Base-by-base conservation (phyloP, 2,797 vertebrate species). In the Ctenopoma kingsleyae region DNA sequence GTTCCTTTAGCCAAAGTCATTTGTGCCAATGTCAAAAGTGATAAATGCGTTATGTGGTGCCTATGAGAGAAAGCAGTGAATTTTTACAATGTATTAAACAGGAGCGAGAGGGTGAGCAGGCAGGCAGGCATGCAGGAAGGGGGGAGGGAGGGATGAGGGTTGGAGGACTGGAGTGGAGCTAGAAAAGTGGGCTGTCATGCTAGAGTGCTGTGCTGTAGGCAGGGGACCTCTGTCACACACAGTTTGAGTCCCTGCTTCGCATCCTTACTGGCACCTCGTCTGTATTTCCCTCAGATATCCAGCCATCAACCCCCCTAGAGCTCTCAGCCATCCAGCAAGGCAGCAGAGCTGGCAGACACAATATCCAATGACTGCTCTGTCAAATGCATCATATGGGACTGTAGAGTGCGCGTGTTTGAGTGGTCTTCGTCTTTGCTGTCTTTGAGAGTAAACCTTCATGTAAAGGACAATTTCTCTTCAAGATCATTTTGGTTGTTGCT, bases 41-140 rank as follows among this genome's bases (percentile, higher is more conserved):
- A 94, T 93, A 87, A 94, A 94, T 92, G 88, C 89, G 83, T 91
- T 92, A 76, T 74, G 92, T 87, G 84, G 74, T 63, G 64, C 80
- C 85, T 87, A 73, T 89, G 91, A 84, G 86, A 79, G 70, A 80
- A 67, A 78, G 78, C 80, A 71, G 81, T 81, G 87, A 68, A 89
- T 89, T 87, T 91, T 81, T 86, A 76, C 78, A 79, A 80, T 61
- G 77, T 85, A 87, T 92, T 83, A 90, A 91, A 92, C 76, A 62
- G 81, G 49, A 75, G 71, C 4, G 35, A 74, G 72, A 65, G 68
- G 77, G 54, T 50, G 43, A 71, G 66, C n/a, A 68, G 68, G 67
- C 51, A 46, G 48, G n/a, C n/a, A n/a, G n/a, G n/a, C n/a, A n/a
- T n/a, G 62, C 20, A 7, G 57, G 61, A 11, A 23, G 60, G 62